Percentiles rank a stretch among this genome's conserved stretches.
These are phyloP conservation scores for Hephaestus fuliginosus DNA, from an alignment of 2,797 vertebrate genomes.

Conservation along the genomic window DNA sequence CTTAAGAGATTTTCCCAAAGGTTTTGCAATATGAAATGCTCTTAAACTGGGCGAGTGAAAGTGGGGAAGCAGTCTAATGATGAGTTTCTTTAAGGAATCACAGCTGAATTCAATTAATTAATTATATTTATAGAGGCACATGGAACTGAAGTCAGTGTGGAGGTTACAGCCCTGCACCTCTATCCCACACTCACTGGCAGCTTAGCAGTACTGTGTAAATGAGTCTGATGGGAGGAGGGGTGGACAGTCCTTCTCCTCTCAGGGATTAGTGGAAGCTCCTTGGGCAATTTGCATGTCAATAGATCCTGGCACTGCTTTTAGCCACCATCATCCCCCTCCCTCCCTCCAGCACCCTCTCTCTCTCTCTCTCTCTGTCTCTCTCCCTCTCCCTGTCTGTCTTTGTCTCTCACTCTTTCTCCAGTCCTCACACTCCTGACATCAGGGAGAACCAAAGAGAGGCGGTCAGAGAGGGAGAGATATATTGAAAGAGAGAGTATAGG, in stretches of 20 bases:
- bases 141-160: slow-evolving; percentile 34
- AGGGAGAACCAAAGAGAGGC: slow-evolving; percentile 42
- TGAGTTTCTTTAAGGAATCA: too few relatives aligned
- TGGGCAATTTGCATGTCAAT: slow-evolving; percentile 87
- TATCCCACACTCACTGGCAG: slow-evolving; percentile 40
- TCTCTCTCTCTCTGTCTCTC: slow-evolving; percentile 26
- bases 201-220: slow-evolving; percentile 56
- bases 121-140: slow-evolving; percentile 6
- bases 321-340: slow-evolving; percentile 53
- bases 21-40: too few relatives aligned
- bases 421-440: slow-evolving; percentile 53
- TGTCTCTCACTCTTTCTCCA: slow-evolving; percentile 31
- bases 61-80: too few relatives aligned
- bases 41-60: too few relatives aligned
- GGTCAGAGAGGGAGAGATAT: slow-evolving; percentile 33
- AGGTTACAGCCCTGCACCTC: slow-evolving; percentile 16
- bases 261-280: slow-evolving; percentile 87
- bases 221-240: slow-evolving; percentile 49
- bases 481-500: slow-evolving; percentile 17
- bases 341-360: background rate
- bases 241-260: slow-evolving; percentile 68
- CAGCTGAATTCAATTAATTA: slow-evolving; percentile 29
- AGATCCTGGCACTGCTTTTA: slow-evolving; percentile 80
- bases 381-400: slow-evolving; percentile 10
- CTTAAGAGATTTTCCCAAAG: too few relatives aligned